Base-by-base conservation (phyloP, 1,140 invertebrate species). In the Caerostris darwini region DNA sequence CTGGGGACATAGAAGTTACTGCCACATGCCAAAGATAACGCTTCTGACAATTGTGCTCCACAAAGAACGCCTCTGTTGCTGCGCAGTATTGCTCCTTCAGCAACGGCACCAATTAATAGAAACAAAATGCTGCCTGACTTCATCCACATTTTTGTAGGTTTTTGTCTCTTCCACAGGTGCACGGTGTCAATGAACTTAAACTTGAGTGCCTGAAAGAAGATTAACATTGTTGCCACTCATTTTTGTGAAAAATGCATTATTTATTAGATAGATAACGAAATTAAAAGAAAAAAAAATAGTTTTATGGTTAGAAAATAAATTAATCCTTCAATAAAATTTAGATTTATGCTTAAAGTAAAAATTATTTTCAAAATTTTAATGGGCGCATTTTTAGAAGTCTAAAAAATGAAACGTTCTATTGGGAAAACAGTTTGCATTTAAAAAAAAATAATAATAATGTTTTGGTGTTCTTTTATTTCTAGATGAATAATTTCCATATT, bases 1-100 rank as follows among this genome's bases (percentile, higher is more conserved):
- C 69, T 67, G 2, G 53, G 56, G 7, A 57, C 81, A 59, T 94
- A 90, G 34, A 90, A 94, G 34, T 81, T 69, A 17, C 59, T 88
- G 64, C 89, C 85, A 57, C 93, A 94, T 10, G 89, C 88, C 53
- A 94, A 58, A n/a, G 81, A 19, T 5, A 94, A 19, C 3, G 71
- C 93, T 8, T 94, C 86, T 7, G 59, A 57, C 10, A 94, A 53
- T 19, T 64, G 17, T 19, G 67, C 59, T 8, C 93, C 93, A n/a
- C 93, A 90, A 5, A 82, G 54, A 5, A 58, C 57, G 0, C 3
- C 57, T 14, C 85, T 58, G 0, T 12, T 34, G n/a, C 19, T 7
- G 34, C 69, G 69, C 7, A 8, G 10, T 10, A 53, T 50, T n/a
- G 69, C 19, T 3, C 34, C 69, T 34, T n/a, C 10, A 71, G 50